Conservation (phyloP, 2,888 invertebrate species). For the Spicauda simplicius region DNA sequence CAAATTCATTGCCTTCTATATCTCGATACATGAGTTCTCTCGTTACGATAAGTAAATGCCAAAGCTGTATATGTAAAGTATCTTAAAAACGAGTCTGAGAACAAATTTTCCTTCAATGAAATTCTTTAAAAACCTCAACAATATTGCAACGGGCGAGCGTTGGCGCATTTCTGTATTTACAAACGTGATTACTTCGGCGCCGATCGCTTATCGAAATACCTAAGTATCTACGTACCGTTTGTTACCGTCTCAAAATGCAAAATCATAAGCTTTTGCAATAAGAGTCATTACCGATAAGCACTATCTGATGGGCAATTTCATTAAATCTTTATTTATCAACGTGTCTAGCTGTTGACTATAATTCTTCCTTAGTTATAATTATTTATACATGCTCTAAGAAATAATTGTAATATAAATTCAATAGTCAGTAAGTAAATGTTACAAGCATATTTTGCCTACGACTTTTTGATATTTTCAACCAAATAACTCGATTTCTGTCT, state of each 20-base stretch:
- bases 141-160: constrained; percentile 50
- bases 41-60: constrained; percentile 60
- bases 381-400: not conserved
- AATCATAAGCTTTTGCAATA: constrained; percentile 49
- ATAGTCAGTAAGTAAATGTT: no score
- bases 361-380: not conserved
- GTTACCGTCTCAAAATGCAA: constrained; percentile 49
- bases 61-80: constrained; percentile 47
- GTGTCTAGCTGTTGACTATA: not conserved
- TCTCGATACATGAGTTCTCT: constrained; percentile 45
- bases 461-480: no score
- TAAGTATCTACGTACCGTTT: constrained; percentile 45
- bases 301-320: constrained; percentile 42
- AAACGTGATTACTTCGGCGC: constrained; percentile 52
- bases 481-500: no score
- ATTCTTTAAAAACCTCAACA: constrained; percentile 54
- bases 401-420: no score
- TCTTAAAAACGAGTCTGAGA: constrained; percentile 51
- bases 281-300: constrained; percentile 52
- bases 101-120: constrained; percentile 56
- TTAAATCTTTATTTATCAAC: constrained; percentile 15
- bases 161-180: constrained; percentile 53
- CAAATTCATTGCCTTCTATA: constrained; percentile 46
- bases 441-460: no score
- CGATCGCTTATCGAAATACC: constrained; percentile 52